Evolutionary conservation across 23 tunicate genomes (phyloP), one percentile per base, ranked within the genome.

Genomic region (Corella eumyota): DNA sequence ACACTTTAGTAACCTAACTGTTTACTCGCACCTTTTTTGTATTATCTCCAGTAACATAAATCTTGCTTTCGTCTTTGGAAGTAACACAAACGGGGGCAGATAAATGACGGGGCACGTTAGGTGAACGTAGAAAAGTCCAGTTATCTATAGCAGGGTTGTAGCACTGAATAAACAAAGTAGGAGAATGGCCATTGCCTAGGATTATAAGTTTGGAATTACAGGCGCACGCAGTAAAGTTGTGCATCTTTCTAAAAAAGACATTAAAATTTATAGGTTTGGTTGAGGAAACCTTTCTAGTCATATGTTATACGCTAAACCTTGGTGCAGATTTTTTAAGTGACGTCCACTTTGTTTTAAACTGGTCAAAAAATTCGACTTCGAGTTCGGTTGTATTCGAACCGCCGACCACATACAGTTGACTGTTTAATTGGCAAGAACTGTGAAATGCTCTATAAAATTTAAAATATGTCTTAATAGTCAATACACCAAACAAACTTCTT

Each of bases 51-150:
- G 33, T 51, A 23, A 75, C 67, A 55, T 66, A 83, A 27, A 83
- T 55, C 11, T 52, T 28, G 4, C 40, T 61, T 27, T 62, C 77
- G 28, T 83, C 93, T n/a, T 25, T 21, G 2, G 83, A 61, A 4
- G 93, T 68, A n/a, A 62, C 65, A 35, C 73, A 83, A 31, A 75
- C 76, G 21, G 83, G 83, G 11, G 93, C 71, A 47, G 93, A 83
- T 22, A 83, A 45, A 53, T 83, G 93, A 3, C 93, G 58, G 6
- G 93, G 93, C 4, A 83, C 80, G 54, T 83, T 83, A 15, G 93
- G 93, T 4, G 93, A 83, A 20, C 93, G 70, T 31, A 75, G 30
- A 6, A 78, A 77, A 20, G 65, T 61, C 93, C 93, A 83, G 34
- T 26, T 30, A 21, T 81, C 93, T 3, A 75, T 61, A 17, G 93